Evolutionary conservation across 35 echinoderm and acorn worm species (phyloP).

Genomic region (Heliocidaris tuberculata): DNA sequence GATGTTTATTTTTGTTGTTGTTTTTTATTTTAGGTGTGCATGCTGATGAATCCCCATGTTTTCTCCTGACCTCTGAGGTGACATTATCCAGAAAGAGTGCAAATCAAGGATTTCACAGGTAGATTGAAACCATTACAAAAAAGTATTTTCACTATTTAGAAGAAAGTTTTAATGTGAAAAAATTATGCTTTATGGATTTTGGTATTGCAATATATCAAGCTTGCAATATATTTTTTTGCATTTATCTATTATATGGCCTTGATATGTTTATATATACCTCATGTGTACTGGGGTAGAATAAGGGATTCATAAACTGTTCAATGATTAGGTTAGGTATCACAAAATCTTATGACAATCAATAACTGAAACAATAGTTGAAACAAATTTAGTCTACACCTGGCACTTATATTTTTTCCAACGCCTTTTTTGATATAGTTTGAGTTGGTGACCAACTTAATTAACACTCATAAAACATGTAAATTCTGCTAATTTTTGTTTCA

Average conservation of each 20-base stretch:
- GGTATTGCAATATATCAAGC: background rate
- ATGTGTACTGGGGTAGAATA: background rate
- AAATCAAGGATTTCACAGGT: constrained; percentile 34
- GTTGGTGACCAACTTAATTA: too few relatives aligned
- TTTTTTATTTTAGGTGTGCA: background rate
- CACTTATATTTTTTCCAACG: too few relatives aligned
- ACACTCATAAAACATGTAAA: too few relatives aligned
- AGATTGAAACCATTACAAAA: background rate
- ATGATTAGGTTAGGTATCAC: too few relatives aligned
- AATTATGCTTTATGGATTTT: background rate
- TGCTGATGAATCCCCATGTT: background rate
- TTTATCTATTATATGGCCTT: background rate
- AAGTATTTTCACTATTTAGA: background rate
- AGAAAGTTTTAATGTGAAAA: background rate
- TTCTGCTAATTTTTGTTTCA: too few relatives aligned
- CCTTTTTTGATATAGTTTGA: too few relatives aligned
- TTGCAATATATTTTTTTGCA: background rate
- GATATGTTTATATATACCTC: background rate
- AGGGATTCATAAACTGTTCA: too few relatives aligned
- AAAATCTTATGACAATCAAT: too few relatives aligned
- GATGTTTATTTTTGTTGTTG: background rate
- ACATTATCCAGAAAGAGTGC: background rate
- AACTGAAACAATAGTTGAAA: too few relatives aligned
- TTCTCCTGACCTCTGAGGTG: background rate
- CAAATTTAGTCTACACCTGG: too few relatives aligned